Percentiles rank a stretch among this genome's conserved stretches.
These are phyloP conservation scores for Harpagifer antarcticus DNA, from an alignment of 2,797 vertebrate species.

Conservation along the genomic window DNA sequence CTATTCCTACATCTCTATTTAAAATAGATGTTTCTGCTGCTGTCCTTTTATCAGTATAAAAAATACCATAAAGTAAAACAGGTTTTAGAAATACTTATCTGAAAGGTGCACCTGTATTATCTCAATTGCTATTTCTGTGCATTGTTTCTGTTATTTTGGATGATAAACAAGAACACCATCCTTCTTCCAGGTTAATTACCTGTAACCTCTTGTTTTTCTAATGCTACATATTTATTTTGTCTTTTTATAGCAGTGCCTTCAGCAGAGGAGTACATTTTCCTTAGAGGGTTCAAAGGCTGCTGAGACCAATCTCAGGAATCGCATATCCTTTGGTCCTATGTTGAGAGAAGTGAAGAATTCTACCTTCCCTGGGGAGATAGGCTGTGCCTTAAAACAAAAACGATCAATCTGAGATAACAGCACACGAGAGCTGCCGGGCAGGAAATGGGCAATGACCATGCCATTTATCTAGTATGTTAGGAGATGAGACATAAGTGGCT, in stretches of 20 bases:
- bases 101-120: conserved; percentile 21
- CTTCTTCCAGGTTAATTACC: conserved; percentile 49
- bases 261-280: conserved; percentile 53
- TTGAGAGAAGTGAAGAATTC: conserved; percentile 73
- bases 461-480: conserved; percentile 43
- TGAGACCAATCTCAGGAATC: conserved; percentile 67
- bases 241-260: conserved; percentile 61
- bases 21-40: conserved; percentile 19
- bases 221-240: conserved; percentile 19
- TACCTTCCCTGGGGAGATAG: conserved; percentile 63
- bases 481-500: conserved; percentile 24
- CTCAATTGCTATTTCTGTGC: conserved; percentile 23
- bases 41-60: conserved; percentile 28
- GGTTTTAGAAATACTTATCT: conserved; percentile 33
- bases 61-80: conserved; percentile 29
- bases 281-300: conserved; percentile 41
- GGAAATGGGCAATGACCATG: conserved; percentile 65
- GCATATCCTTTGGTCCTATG: conserved; percentile 75
- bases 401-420: conserved; percentile 59
- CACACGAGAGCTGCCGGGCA: conserved; percentile 29
- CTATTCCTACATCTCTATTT: conserved; percentile 22
- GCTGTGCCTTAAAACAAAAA: conserved; percentile 58
- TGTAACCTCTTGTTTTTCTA: conserved; percentile 47
- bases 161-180: conserved; percentile 33
- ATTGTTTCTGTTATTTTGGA: conserved; percentile 27